Conservation (phyloP, 2,113 vertebrate species). For the Pelmatolapia mariae region DNA sequence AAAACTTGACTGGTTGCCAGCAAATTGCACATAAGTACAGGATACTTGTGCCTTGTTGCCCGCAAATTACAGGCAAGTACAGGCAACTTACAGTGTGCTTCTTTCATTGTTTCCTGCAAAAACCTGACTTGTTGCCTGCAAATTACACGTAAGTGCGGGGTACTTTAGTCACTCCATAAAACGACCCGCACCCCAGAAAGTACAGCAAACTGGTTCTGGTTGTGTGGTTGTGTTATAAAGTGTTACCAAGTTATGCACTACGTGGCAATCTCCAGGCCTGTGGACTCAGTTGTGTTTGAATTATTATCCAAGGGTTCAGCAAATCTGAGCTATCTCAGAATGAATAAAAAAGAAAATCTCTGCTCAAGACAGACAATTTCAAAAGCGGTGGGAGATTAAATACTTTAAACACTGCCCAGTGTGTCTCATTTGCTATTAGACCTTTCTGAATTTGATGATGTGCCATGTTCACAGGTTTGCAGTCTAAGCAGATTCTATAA, state of each 20-base stretch:
- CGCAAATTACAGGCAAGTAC: no score
- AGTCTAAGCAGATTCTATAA: neutral
- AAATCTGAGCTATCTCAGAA: neutral
- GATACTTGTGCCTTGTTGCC: no score
- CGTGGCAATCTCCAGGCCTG: neutral
- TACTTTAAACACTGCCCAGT: neutral
- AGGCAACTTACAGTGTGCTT: neutral
- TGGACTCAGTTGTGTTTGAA: neutral
- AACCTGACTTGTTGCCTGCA: rapidly evolving
- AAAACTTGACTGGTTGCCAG: rapidly evolving
- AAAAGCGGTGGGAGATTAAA: neutral
- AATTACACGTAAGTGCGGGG: neutral
- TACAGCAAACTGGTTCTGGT: rapidly evolving
- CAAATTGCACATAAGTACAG: neutral
- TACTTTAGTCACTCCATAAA: neutral
- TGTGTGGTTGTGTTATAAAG: neutral
- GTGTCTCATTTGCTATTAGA: neutral
- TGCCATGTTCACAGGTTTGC: neutral
- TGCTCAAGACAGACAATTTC: neutral
- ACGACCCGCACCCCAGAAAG: neutral
- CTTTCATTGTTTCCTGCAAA: rapidly evolving
- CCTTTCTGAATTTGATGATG: neutral
- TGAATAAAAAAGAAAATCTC: constrained; percentile 1
- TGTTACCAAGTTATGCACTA: neutral
- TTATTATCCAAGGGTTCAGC: neutral